phyloP scores from a whole-genome alignment of 1,140 invertebrate species.

The Stegodyphus dumicola region DNA sequence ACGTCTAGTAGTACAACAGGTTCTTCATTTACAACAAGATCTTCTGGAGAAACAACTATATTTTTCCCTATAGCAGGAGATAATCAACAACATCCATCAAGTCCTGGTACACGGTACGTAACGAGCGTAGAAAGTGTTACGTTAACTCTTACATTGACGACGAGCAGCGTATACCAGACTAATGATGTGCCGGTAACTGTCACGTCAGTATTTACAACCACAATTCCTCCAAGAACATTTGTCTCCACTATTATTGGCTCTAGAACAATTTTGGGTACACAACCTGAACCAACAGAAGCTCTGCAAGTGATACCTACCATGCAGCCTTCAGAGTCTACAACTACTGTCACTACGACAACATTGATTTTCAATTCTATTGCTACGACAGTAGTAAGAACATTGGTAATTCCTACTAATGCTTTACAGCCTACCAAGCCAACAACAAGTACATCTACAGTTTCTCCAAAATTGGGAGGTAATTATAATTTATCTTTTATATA shows the following conservation, averaged over 20 bases:
- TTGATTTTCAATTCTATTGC: conserved; percentile 62
- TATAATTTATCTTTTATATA: neutral
- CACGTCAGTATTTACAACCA: conserved; percentile 64
- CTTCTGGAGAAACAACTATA: conserved; percentile 58
- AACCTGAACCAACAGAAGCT: conserved; percentile 57
- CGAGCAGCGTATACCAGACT: conserved; percentile 65
- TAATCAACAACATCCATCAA: neutral
- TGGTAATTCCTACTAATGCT: conserved; percentile 61
- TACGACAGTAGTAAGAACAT: conserved; percentile 60
- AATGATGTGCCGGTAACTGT: conserved; percentile 64
- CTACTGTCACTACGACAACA: conserved; percentile 63
- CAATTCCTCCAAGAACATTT: conserved; percentile 64
- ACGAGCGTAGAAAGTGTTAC: conserved; percentile 64
- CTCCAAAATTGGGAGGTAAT: conserved; percentile 39
- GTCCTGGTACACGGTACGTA: conserved; percentile 60
- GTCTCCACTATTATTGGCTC: conserved; percentile 64
- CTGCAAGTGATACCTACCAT: conserved; percentile 40
- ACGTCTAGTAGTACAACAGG: neutral
- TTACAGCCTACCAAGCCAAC: conserved; percentile 49
- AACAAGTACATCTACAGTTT: conserved; percentile 4
- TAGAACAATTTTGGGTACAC: conserved; percentile 61
- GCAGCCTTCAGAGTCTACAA: conserved; percentile 59
- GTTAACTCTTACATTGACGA: conserved; percentile 63
- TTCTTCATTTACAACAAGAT: neutral
- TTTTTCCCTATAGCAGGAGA: conserved; percentile 56